phyloP scores from a whole-genome alignment of 2,113 vertebrate species.

The Mus musculus region GRCm39 chr5:32803001-32803500 shows the following conservation, averaged over 20 bases:
- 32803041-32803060: not conserved
- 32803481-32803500: not conserved
- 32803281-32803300: constrained; percentile 38
- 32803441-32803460: not conserved
- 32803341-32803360: constrained; percentile 24
- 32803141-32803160: not conserved
- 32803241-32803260: constrained; percentile 46
- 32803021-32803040: not conserved
- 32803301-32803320: not conserved
- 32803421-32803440: not conserved
- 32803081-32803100: not conserved
- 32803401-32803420: not conserved
- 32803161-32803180: not conserved
- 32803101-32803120: not conserved
- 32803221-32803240: constrained; percentile 30
- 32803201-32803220: constrained; percentile 20
- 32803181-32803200: constrained; percentile 5
- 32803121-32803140: constrained; percentile 33
- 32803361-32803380: not conserved
- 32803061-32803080: constrained; percentile 58
- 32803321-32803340: constrained; percentile 16
- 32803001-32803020: not conserved
- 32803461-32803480: not conserved
- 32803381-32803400: constrained; percentile 4
- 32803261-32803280: not conserved